Percentiles rank a stretch among this genome's conserved stretches.
Evolutionary conservation across 2,113 vertebrate species (phyloP).

Genomic region (Edolisoma coerulescens): DNA sequence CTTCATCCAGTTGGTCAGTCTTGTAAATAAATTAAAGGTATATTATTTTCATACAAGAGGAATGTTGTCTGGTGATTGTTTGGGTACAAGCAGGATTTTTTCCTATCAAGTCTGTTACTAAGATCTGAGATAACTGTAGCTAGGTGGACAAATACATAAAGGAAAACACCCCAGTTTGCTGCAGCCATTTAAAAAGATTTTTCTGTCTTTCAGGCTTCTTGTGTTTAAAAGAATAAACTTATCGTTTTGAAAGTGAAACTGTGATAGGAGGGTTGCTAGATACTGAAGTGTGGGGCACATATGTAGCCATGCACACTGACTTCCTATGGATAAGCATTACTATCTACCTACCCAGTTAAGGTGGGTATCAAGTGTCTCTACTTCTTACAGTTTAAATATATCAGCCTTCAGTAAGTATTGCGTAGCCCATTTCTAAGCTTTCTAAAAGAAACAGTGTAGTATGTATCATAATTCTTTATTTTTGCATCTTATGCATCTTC

Average conservation of each 20-base stretch:
- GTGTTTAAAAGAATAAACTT: not conserved
- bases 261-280: not conserved
- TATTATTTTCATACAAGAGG: conserved; percentile 59
- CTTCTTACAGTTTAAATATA: not conserved
- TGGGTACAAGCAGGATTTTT: not conserved
- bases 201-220: not conserved
- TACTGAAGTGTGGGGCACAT: not conserved
- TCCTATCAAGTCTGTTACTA: not conserved
- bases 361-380: not conserved
- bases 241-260: not conserved
- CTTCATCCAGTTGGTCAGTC: conserved; percentile 36
- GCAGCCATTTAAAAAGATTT: not conserved
- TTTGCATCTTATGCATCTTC: not conserved
- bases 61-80: conserved; percentile 55
- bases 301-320: not conserved
- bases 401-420: not conserved
- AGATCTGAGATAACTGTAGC: not conserved
- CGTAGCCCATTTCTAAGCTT: not conserved
- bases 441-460: not conserved
- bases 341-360: not conserved
- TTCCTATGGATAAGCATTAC: not conserved
- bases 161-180: not conserved
- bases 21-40: conserved; percentile 65
- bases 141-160: not conserved
- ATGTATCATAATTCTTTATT: not conserved